Percentiles rank a stretch among this genome's conserved stretches.
Conservation (phyloP, 1,140 invertebrate genomes). For the Drosophila watanabei region DNA sequence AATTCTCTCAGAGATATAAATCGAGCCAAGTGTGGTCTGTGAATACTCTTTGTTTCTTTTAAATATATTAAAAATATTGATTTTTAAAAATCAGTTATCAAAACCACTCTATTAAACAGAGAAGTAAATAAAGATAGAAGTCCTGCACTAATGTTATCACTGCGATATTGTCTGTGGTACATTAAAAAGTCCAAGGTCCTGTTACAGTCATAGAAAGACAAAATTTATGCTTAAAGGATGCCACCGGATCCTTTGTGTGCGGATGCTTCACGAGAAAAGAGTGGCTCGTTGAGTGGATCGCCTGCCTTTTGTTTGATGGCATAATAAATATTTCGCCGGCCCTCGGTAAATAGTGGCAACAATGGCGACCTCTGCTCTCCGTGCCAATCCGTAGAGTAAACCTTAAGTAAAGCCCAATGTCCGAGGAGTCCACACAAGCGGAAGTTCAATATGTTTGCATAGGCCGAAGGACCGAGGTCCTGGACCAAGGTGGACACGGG, state of each 20-base stretch:
- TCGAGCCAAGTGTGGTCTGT: background rate
- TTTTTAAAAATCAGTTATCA: background rate
- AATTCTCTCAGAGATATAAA: conserved; percentile 5
- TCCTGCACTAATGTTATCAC: background rate
- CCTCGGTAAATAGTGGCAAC: conserved; percentile 69
- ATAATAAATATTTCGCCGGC: conserved; percentile 78
- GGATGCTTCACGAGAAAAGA: conserved; percentile 12
- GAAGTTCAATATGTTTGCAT: conserved; percentile 81
- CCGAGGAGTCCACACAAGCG: conserved; percentile 55
- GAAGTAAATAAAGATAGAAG: background rate
- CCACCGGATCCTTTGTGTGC: conserved; percentile 29
- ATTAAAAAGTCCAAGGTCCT: conserved; percentile 10
- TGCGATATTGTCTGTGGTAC: background rate
- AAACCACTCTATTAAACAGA: background rate
- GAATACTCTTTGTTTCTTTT: background rate
- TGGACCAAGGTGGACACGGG: conserved; percentile 46
- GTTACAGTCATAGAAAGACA: background rate
- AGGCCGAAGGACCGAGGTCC: conserved; percentile 40
- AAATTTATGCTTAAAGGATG: conserved; percentile 67
- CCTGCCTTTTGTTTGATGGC: conserved; percentile 76
- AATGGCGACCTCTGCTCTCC: conserved; percentile 42
- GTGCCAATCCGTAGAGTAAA: conserved; percentile 25
- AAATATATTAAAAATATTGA: background rate
- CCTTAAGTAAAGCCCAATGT: conserved; percentile 43
- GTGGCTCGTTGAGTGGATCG: conserved; percentile 52